phyloP scores from a whole-genome alignment of 2,113 vertebrate genomes.

The Cheirogaleus medius region DNA sequence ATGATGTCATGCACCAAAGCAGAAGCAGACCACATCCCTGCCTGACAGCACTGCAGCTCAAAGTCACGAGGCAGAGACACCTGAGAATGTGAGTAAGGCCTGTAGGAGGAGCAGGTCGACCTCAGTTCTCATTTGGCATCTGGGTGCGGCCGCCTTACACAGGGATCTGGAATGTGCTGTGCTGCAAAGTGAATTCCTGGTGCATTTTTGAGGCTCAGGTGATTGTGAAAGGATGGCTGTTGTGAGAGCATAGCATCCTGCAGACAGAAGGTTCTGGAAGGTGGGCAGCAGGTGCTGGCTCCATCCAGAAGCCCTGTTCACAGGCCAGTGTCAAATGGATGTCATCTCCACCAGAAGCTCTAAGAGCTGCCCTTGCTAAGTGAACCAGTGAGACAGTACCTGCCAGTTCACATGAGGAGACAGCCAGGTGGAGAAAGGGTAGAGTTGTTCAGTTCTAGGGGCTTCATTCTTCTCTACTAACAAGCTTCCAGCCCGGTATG shows the following conservation, averaged over 20 bases:
- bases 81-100: background rate
- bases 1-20: background rate
- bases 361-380: background rate
- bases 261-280: background rate
- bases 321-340: background rate
- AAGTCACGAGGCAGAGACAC: background rate
- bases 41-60: background rate
- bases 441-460: background rate
- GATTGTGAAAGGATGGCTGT: background rate
- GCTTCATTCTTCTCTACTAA: background rate
- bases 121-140: background rate
- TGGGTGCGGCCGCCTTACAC: background rate
- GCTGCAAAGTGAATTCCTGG: background rate
- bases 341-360: background rate
- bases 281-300: background rate
- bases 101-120: background rate
- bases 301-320: background rate
- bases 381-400: background rate
- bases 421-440: background rate
- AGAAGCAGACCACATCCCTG: background rate
- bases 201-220: slow-evolving; percentile 8
- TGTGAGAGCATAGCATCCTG: background rate
- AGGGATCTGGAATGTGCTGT: slow-evolving; percentile 5
- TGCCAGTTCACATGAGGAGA: background rate
- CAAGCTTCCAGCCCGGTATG: background rate